These are phyloP conservation scores for Pardalotus punctatus DNA, from an alignment of 2,113 vertebrate species.

Conservation along the genomic window DNA sequence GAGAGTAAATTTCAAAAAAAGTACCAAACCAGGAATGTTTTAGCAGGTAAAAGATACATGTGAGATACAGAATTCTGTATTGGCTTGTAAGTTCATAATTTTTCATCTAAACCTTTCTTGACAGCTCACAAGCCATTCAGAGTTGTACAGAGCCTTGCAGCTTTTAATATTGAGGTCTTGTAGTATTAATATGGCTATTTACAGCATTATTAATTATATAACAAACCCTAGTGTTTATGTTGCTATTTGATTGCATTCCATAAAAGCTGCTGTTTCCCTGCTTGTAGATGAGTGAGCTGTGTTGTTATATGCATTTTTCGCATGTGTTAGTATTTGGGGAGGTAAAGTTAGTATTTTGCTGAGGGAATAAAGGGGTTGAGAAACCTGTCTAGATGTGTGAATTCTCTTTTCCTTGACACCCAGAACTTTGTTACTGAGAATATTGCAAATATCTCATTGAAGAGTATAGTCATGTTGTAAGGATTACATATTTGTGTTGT, in stretches of 20 bases:
- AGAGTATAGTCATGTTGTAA: not conserved
- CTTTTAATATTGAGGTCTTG: slow-evolving; percentile 10
- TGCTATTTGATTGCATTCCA: slow-evolving; percentile 15
- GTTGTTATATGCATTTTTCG: not conserved
- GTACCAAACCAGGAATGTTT: not conserved
- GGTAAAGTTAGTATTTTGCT: not conserved
- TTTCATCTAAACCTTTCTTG: not conserved
- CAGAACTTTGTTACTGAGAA: not conserved
- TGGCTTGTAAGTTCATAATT: not conserved
- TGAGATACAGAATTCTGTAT: not conserved
- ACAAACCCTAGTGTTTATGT: slow-evolving; percentile 14
- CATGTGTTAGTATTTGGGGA: not conserved
- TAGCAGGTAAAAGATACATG: not conserved
- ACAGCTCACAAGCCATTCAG: not conserved
- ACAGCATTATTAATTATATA: slow-evolving; percentile 64
- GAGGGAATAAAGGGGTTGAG: not conserved
- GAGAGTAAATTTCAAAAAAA: not conserved
- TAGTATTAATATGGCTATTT: slow-evolving; percentile 27
- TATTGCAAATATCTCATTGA: not conserved
- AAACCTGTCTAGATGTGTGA: not conserved
- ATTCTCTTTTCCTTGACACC: not conserved
- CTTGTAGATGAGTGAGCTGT: not conserved
- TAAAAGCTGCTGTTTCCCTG: slow-evolving; percentile 1
- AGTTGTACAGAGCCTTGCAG: not conserved
- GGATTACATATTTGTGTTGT: not conserved